phyloP scores from a whole-genome alignment of 2,113 vertebrate genomes.

The Halcyon malimbica region DNA sequence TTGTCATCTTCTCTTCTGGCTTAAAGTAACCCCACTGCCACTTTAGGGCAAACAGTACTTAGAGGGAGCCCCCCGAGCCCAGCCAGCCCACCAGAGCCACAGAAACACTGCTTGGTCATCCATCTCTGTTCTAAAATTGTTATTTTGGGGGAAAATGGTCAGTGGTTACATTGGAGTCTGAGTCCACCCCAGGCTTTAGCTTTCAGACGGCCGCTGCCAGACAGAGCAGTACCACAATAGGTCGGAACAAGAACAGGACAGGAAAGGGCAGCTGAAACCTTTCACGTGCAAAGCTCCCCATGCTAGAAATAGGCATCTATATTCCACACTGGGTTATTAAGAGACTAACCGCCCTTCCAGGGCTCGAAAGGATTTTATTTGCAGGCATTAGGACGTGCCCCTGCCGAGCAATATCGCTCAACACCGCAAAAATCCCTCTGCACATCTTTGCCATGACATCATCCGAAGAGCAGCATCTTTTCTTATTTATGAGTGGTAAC shows the following conservation, averaged over 20 bases:
- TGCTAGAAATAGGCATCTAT: neutral
- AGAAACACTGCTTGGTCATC: fast-evolving
- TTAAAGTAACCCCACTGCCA: neutral
- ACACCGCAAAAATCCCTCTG: neutral
- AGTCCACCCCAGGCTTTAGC: fast-evolving
- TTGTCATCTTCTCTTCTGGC: neutral
- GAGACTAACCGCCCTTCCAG: neutral
- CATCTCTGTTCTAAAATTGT: fast-evolving
- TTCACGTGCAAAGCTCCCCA: neutral
- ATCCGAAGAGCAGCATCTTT: neutral
- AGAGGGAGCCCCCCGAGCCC: neutral
- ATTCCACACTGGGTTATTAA: neutral
- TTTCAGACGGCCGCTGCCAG: neutral
- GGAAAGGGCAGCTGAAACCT: slow-evolving; percentile 15
- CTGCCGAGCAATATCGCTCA: neutral
- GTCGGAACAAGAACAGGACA: neutral
- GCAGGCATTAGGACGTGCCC: neutral
- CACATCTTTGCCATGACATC: neutral
- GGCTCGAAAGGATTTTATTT: neutral
- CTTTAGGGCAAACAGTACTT: fast-evolving
- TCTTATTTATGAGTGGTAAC: neutral
- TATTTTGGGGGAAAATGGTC: fast-evolving
- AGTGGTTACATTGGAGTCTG: neutral
- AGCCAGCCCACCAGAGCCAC: neutral
- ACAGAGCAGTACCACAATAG: neutral